phyloP scores from a whole-genome alignment of 2,888 invertebrate genomes.

The Phorcus lineatus region DNA sequence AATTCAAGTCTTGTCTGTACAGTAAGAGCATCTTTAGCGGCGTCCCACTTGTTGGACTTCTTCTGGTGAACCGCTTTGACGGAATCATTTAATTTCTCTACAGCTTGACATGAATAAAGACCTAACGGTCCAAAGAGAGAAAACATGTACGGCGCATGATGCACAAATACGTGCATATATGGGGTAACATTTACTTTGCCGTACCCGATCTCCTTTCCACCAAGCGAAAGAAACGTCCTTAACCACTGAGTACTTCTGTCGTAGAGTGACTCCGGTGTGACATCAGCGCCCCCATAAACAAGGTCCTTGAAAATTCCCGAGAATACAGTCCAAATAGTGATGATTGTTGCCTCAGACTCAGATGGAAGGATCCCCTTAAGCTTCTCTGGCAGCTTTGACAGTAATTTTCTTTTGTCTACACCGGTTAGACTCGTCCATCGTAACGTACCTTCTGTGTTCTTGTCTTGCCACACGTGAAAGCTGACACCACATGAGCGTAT shows the following conservation, averaged over 20 bases:
- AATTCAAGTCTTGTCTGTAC: too few species aligned
- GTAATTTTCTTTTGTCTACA: background rate
- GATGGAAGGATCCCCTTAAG: background rate
- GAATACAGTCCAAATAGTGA: too few species aligned
- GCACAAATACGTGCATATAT: background rate
- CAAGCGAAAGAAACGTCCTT: too few species aligned
- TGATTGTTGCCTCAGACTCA: too few species aligned
- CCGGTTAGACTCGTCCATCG: background rate
- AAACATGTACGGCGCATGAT: background rate
- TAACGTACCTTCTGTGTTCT: background rate
- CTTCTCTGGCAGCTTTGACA: background rate
- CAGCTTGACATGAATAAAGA: background rate
- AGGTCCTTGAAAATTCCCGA: too few species aligned
- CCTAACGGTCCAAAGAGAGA: background rate
- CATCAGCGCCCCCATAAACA: too few species aligned
- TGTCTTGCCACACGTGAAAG: background rate
- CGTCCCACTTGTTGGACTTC: background rate
- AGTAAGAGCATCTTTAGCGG: background rate
- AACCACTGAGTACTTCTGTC: too few species aligned
- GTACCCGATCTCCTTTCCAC: background rate
- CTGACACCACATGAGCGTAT: background rate
- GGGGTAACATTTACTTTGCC: background rate
- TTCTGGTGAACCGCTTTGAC: background rate
- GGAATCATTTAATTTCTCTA: background rate
- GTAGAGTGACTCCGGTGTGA: too few species aligned